Evolutionary conservation across 2,113 vertebrate genomes (phyloP).

Genomic region (Heloderma charlesbogerti): DNA sequence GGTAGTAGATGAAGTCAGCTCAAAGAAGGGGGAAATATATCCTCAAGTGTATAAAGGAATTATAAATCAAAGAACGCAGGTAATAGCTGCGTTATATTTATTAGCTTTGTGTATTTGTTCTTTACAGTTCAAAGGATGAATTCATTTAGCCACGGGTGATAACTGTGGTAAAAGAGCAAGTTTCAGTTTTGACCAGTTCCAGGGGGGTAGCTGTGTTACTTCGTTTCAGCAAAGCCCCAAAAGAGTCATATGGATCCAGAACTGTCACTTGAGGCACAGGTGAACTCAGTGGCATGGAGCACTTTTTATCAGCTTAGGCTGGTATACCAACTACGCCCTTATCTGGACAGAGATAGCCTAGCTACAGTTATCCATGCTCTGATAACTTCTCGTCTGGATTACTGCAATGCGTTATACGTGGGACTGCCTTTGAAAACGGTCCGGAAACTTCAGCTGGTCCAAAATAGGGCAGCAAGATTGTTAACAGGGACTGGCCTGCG

Average conservation of each 20-base stretch:
- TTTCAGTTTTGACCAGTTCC: neutral
- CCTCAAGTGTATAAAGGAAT: conserved; percentile 35
- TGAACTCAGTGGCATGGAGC: too few species aligned
- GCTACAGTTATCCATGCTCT: too few species aligned
- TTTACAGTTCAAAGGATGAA: conserved; percentile 74
- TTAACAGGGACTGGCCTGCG: too few species aligned
- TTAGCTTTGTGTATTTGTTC: conserved; percentile 44
- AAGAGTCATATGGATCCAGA: neutral
- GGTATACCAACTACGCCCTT: too few species aligned
- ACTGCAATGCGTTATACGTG: too few species aligned
- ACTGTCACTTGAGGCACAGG: too few species aligned
- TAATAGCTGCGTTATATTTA: conserved; percentile 60
- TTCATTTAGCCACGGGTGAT: conserved; percentile 21
- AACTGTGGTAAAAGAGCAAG: neutral
- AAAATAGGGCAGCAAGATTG: too few species aligned
- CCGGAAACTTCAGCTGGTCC: too few species aligned
- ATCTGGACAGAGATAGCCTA: too few species aligned
- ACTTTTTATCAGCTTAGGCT: too few species aligned
- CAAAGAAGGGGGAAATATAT: neutral
- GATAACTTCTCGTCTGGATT: too few species aligned
- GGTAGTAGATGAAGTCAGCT: neutral
- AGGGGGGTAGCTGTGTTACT: neutral
- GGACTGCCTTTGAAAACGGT: too few species aligned
- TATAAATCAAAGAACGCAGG: conserved; percentile 70
- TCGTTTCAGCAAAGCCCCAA: neutral